A percentile compares a stretch with the other conserved stretches of the same genome.
Evolutionary conservation across 1,140 invertebrate genomes (phyloP).

Genomic region (Formica exsecta): DNA sequence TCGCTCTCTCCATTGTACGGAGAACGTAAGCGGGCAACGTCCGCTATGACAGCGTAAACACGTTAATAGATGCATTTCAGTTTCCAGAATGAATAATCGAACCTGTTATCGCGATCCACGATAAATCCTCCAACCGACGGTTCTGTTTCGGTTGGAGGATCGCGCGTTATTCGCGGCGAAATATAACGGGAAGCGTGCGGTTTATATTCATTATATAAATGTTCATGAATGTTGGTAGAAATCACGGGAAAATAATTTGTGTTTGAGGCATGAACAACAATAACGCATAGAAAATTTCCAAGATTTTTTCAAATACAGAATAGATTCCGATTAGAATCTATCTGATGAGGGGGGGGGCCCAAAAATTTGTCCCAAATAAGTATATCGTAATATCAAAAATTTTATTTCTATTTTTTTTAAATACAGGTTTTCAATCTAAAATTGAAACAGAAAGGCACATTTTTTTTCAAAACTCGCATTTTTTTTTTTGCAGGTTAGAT

Average conservation of each 20-base stretch:
- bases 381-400: too few relatives aligned
- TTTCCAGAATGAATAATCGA: conserved; percentile 22
- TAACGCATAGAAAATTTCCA: too few relatives aligned
- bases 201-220: conserved; percentile 25
- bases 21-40: not conserved
- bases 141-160: conserved; percentile 11
- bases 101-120: conserved; percentile 33
- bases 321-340: too few relatives aligned
- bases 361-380: too few relatives aligned
- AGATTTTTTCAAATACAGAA: too few relatives aligned
- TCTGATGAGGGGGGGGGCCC: too few relatives aligned
- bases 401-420: too few relatives aligned
- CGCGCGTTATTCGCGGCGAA: conserved; percentile 18
- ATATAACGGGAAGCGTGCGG: conserved; percentile 28
- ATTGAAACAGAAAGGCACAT: too few relatives aligned
- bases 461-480: too few relatives aligned
- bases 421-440: too few relatives aligned
- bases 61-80: conserved; percentile 33
- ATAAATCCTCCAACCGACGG: conserved; percentile 8
- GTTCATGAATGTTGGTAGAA: conserved; percentile 49
- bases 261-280: not conserved
- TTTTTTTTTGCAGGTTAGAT: too few relatives aligned
- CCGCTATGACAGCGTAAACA: conserved; percentile 31
- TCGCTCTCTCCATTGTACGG: conserved; percentile 58
- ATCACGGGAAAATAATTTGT: conserved; percentile 46